Percentiles rank a stretch among this genome's conserved stretches.
Conservation (phyloP, 2,888 invertebrate species). For the Megamerina dolium region DNA sequence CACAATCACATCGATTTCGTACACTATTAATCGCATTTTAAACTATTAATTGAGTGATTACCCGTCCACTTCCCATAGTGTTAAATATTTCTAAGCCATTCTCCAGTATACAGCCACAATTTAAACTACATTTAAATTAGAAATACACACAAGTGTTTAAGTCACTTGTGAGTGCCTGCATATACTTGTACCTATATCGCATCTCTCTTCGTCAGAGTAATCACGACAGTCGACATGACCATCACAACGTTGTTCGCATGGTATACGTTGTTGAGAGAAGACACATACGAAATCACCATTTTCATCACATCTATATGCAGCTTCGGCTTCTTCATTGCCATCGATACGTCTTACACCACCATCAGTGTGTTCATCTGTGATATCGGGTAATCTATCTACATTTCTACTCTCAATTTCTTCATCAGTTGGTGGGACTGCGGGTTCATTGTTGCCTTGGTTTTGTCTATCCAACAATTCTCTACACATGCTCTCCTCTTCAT, state of each 20-base stretch:
- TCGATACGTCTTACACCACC: constrained; percentile 2
- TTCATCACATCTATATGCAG: too few species aligned
- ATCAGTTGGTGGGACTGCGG: background rate
- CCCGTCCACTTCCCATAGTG: too few species aligned
- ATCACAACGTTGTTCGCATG: constrained; percentile 53
- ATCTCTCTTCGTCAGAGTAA: constrained; percentile 54
- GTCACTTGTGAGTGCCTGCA: background rate
- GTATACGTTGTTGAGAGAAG: constrained; percentile 58
- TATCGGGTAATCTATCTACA: too few species aligned
- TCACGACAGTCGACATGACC: constrained; percentile 54
- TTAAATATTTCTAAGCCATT: too few species aligned
- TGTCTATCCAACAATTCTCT: background rate
- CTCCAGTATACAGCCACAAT: too few species aligned
- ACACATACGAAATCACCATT: constrained; percentile 59
- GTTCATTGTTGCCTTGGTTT: constrained; percentile 4
- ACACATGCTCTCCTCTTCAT: constrained; percentile 16
- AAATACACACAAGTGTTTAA: too few species aligned
- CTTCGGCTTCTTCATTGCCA: constrained; percentile 22
- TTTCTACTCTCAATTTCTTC: background rate
- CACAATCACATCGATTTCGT: too few species aligned
- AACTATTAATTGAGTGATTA: too few species aligned
- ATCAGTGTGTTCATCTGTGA: constrained; percentile 1
- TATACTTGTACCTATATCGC: constrained; percentile 24
- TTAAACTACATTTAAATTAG: too few species aligned
- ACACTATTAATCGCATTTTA: too few species aligned